These are phyloP conservation scores for Tretioscincus oriximinensis DNA, from an alignment of 2,113 vertebrate genomes.

Conservation along the genomic window DNA sequence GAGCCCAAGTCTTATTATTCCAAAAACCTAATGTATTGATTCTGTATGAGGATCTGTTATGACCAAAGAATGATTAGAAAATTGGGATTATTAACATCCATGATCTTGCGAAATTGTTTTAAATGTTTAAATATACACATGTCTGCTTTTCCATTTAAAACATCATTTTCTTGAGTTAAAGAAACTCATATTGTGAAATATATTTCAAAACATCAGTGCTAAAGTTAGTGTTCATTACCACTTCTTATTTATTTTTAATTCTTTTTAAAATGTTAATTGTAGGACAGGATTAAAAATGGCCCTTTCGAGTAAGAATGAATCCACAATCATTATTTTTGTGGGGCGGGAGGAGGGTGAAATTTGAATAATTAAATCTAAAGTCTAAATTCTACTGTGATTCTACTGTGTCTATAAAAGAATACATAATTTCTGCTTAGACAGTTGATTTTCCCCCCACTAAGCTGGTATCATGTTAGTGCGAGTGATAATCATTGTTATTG, in stretches of 20 bases:
- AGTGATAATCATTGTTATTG: slow-evolving; percentile 14
- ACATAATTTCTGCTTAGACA: not conserved
- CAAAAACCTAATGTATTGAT: too few species aligned
- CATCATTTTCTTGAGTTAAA: too few species aligned
- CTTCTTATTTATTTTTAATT: not conserved
- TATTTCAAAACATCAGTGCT: not conserved
- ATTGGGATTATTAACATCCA: too few species aligned
- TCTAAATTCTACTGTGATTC: not conserved
- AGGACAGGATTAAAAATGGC: not conserved
- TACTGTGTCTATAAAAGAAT: not conserved
- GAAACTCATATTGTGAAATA: too few species aligned
- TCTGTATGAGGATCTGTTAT: too few species aligned
- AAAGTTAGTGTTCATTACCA: not conserved
- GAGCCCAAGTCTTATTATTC: too few species aligned
- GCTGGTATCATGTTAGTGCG: not conserved
- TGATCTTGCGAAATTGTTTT: too few species aligned
- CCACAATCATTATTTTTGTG: too few species aligned
- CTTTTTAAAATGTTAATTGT: not conserved
- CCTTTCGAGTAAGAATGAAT: not conserved
- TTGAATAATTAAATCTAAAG: not conserved
- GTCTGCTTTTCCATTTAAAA: too few species aligned
- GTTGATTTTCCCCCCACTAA: not conserved
- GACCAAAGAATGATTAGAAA: too few species aligned
- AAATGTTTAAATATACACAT: too few species aligned
- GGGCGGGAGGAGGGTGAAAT: too few species aligned